Evolutionary conservation across 2,113 vertebrate species (phyloP).

Genomic region (Hippocampus mohnikei): DNA sequence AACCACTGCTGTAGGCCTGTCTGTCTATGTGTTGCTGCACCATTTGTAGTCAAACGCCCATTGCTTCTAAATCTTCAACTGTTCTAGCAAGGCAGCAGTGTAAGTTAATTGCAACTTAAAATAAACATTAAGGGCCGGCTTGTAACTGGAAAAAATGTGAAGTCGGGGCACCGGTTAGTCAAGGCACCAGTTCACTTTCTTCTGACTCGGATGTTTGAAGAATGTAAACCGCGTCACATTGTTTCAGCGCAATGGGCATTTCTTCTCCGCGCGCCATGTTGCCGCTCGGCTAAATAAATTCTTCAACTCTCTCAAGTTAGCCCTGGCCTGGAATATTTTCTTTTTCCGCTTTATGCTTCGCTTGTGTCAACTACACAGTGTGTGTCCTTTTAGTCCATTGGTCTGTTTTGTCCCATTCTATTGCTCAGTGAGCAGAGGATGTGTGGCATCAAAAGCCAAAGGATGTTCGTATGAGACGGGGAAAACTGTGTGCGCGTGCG

Average conservation of each 20-base stretch:
- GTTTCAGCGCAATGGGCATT: neutral
- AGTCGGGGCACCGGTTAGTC: too few species aligned
- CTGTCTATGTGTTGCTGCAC: too few species aligned
- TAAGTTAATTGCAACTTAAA: too few species aligned
- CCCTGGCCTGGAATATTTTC: neutral
- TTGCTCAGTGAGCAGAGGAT: conserved; percentile 1
- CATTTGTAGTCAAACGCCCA: too few species aligned
- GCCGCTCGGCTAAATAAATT: neutral
- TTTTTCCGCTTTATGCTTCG: neutral
- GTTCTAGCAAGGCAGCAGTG: too few species aligned
- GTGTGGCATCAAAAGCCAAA: neutral
- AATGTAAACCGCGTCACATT: neutral
- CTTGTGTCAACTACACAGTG: neutral
- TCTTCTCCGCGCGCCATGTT: neutral
- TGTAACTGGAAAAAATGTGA: too few species aligned
- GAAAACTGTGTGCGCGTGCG: conserved; percentile 13
- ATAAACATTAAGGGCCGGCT: too few species aligned
- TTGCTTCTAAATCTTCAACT: too few species aligned
- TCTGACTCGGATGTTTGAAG: too few species aligned
- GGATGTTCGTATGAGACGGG: conserved; percentile 21
- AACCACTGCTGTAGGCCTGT: too few species aligned
- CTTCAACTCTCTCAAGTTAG: neutral
- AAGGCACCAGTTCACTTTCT: too few species aligned
- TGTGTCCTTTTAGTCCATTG: neutral
- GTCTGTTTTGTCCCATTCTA: neutral